Evolutionary conservation across 2,888 invertebrate species (phyloP), one percentile per base, ranked within the genome.

Genomic region (Hedychridium roseum): DNA sequence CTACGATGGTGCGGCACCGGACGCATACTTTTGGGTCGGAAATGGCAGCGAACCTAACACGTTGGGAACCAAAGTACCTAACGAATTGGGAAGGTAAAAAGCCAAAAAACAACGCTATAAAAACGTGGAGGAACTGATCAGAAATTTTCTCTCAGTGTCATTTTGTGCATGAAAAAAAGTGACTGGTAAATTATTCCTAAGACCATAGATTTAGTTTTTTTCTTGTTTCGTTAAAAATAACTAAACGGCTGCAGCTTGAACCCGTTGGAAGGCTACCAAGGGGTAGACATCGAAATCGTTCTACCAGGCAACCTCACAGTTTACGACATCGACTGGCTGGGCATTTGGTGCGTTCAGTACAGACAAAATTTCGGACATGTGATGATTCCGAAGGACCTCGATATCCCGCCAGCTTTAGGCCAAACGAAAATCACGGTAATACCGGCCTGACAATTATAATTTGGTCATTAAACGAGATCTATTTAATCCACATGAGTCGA

Each of bases 21-120:
- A 94, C 74, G 94, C 94, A 0, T 94, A 92, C 79, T 95, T 95
- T 80, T 94, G 92, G 91, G 94, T 94, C n/a, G 94, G 95, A 11
- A 93, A 88, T 66, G 94, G 94, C 2, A 82, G 87, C 0, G 90
- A 91, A 60, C 93, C 94, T 0, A 88, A 85, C 66, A 83, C 89
- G 12, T 87, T 88, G 79, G 94, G 94, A 18, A 87, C 88, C 62
- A 94, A 94, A 83, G 90, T 94, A 0, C 93, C 94, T 38, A 94
- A 94, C 78, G 94, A 95, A 80, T 85, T 91, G 80, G 91, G 92
- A 44, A 92, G 82, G 85, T 85, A 61, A 67, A 63, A 15, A 21
- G 17, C 17, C 17, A 14, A 30, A 12, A 15, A 34, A 17, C 23
- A 15, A 23, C 5, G 28, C 5, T 2, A 2, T n/a, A 12, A 23